Conservation (phyloP, 1,140 invertebrate species). For the Archegozetes longisetosus region DNA sequence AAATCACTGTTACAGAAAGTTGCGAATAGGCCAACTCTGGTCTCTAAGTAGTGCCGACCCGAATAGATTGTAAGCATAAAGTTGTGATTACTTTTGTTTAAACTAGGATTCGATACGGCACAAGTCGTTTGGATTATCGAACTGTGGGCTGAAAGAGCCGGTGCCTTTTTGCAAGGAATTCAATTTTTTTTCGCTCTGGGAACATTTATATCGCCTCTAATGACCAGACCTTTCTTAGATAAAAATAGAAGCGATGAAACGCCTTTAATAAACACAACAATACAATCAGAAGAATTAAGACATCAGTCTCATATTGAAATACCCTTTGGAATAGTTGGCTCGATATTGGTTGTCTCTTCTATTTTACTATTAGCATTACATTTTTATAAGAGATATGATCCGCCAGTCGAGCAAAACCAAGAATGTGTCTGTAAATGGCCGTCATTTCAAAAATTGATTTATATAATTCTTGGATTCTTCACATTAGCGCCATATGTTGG, state of each 20-base stretch:
- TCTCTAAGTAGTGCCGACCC: too few species aligned
- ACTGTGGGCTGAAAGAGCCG: neutral
- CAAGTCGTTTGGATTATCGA: conserved; percentile 9
- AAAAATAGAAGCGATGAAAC: neutral
- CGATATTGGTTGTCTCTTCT: neutral
- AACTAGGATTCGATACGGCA: neutral
- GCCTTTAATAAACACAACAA: neutral
- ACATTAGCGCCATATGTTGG: neutral
- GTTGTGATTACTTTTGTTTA: neutral
- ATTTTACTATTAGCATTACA: neutral
- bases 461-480: neutral
- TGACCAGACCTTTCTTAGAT: neutral
- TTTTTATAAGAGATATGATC: neutral
- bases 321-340: neutral
- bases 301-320: neutral
- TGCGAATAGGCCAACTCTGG: too few species aligned
- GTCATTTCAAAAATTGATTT: neutral
- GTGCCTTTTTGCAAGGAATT: neutral
- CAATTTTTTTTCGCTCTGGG: conserved; percentile 7
- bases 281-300: neutral
- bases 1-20: too few species aligned
- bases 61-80: neutral
- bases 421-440: neutral
- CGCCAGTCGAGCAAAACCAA: neutral
- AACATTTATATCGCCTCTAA: conserved; percentile 7